A percentile compares a stretch with the other conserved stretches of the same genome.
Evolutionary conservation across 2,113 vertebrate genomes (phyloP).

Genomic region (Phylloscopus whistleri): DNA sequence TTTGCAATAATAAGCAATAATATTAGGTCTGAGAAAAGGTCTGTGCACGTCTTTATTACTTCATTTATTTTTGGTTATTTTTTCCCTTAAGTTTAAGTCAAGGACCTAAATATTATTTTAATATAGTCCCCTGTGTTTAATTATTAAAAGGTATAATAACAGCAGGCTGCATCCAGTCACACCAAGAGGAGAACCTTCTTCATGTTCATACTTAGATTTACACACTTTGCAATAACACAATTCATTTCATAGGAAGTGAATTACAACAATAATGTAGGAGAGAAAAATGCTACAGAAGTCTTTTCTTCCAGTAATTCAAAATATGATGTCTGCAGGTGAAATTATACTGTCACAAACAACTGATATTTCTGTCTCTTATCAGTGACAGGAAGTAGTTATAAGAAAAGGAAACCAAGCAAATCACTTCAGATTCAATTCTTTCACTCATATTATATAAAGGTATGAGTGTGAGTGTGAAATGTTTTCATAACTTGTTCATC

Average conservation of each 20-base stretch:
- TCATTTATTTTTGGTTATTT: neutral
- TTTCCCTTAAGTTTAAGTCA: neutral
- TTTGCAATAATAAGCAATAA: neutral
- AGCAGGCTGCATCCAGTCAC: neutral
- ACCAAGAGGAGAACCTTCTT: slow-evolving; percentile 25
- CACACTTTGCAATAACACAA: neutral
- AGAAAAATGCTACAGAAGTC: neutral
- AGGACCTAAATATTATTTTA: slow-evolving; percentile 12
- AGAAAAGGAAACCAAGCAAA: neutral
- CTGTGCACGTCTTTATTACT: neutral
- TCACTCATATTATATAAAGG: slow-evolving; percentile 16
- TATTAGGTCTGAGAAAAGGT: neutral
- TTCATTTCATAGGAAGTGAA: slow-evolving; percentile 15
- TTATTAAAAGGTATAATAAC: slow-evolving; percentile 70
- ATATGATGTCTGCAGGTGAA: slow-evolving; percentile 48
- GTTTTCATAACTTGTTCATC: slow-evolving; percentile 45
- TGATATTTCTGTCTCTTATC: slow-evolving; percentile 20
- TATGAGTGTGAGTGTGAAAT: neutral
- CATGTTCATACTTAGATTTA: neutral
- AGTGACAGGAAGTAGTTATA: neutral
- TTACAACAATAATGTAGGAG: neutral
- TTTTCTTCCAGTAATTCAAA: neutral
- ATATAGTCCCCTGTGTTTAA: slow-evolving; percentile 44
- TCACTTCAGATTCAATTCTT: slow-evolving; percentile 21
- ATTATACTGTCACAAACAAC: slow-evolving; percentile 24